phyloP scores from a whole-genome alignment of 2,888 invertebrate genomes.

The Fragum sueziense region DNA sequence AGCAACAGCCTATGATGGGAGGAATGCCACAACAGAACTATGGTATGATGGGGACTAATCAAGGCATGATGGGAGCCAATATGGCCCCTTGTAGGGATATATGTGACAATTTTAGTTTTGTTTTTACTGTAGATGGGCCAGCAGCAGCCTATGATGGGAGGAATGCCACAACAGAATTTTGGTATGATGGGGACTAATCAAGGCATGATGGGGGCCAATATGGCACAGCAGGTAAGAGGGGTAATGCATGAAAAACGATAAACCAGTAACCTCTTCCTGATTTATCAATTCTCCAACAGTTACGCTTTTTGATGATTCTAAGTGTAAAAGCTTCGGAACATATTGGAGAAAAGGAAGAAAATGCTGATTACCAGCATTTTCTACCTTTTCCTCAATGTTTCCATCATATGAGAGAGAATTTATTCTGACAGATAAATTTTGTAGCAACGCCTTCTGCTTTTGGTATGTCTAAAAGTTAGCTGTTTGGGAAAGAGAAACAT shows the following conservation, averaged over 20 bases:
- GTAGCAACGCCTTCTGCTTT: background rate
- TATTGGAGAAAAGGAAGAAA: too few species aligned
- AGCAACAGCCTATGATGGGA: constrained; percentile 40
- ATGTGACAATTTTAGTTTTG: background rate
- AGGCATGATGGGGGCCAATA: constrained; percentile 53
- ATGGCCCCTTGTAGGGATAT: background rate
- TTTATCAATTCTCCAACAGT: too few species aligned
- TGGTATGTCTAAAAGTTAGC: too few species aligned
- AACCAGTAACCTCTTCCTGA: background rate
- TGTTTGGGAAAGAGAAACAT: too few species aligned
- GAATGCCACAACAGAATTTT: constrained; percentile 48
- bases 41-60: constrained; percentile 67
- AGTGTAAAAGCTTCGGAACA: too few species aligned
- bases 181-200: constrained; percentile 66
- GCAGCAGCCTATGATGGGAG: constrained; percentile 39
- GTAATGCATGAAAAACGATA: too few species aligned
- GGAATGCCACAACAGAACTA: constrained; percentile 47
- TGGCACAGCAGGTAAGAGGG: constrained; percentile 19
- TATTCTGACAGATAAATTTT: too few species aligned
- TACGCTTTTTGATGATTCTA: too few species aligned
- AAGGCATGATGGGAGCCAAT: constrained; percentile 54
- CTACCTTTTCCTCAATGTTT: background rate
- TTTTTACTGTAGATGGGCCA: constrained; percentile 47
- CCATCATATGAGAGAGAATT: too few species aligned
- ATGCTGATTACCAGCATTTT: background rate